Percentiles rank a stretch among this genome's conserved stretches.
Evolutionary conservation across 1,140 invertebrate species (phyloP).

Genomic region (Hylyphantes graminicola): DNA sequence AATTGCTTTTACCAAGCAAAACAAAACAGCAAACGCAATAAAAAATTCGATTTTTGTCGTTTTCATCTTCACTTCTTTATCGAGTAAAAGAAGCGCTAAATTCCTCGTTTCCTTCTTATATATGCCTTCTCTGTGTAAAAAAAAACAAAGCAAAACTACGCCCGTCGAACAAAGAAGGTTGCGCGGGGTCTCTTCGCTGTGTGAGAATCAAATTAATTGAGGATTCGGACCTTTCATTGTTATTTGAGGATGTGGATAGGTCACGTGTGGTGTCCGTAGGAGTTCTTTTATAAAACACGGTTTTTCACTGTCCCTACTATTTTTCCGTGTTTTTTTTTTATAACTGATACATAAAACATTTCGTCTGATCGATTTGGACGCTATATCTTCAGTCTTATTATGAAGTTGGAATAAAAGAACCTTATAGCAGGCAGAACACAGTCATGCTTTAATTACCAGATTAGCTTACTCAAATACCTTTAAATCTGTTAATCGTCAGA

Average conservation of each 20-base stretch:
- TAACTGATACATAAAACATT: too few relatives aligned
- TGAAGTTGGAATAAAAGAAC: too few relatives aligned
- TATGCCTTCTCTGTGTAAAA: slow-evolving; percentile 9
- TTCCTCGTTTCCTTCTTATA: not conserved
- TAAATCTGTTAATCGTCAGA: too few relatives aligned
- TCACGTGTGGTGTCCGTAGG: slow-evolving; percentile 21
- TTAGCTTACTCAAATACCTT: too few relatives aligned
- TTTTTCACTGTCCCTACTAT: too few relatives aligned
- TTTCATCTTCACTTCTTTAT: not conserved
- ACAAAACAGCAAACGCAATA: slow-evolving; percentile 7
- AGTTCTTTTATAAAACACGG: too few relatives aligned
- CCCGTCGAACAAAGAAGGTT: not conserved
- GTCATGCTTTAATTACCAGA: too few relatives aligned
- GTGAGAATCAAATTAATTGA: slow-evolving; percentile 24
- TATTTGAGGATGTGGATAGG: slow-evolving; percentile 23
- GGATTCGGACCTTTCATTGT: slow-evolving; percentile 5
- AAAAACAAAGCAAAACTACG: not conserved
- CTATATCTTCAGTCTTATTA: too few relatives aligned
- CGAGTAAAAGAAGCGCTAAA: not conserved
- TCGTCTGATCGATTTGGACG: too few relatives aligned
- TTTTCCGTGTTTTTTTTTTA: too few relatives aligned
- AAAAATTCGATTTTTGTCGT: slow-evolving; percentile 21
- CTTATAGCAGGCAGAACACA: too few relatives aligned
- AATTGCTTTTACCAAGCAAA: slow-evolving; percentile 1
- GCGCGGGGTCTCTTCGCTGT: slow-evolving; percentile 17